Evolutionary conservation across 2,113 vertebrate genomes (phyloP), one percentile per base, ranked within the genome.

Genomic region (Hippolais icterina): DNA sequence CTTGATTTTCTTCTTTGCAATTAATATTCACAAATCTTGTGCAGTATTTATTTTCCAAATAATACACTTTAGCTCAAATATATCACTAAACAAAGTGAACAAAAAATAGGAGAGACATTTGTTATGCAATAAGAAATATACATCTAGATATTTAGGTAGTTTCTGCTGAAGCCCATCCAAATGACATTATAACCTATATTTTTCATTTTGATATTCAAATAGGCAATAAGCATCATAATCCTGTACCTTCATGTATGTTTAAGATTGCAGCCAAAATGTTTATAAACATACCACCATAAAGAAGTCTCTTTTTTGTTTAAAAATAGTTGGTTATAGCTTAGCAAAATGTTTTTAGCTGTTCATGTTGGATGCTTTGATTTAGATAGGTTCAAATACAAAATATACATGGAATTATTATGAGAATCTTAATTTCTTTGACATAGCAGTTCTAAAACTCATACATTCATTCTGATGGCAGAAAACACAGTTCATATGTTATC

Each of bases 1-100:
- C 68, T 96, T 63, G 13, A 11, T 70, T 87, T 86, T 91, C 39
- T 84, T 68, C 39, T 85, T 94, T 90, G 18, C 66, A 70, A 71
- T 96, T 96, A 94, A 87, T 96, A 97, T 92, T 97, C 87, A 96
- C 82, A 16, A 97, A 84, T 88, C 50, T 89, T 86, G 28, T 91
- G 44, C 76, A 84, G 50, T 83, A 79, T 96, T 96, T 94, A 46
- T 98, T 96, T 97, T 95, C 53, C 37, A 87, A 85, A 93, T 90
- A 93, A 87, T 79, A 87, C 28, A 65, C 63, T 97, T 96, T 66
- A 74, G 23, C 46, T 95, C 59, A 87, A 92, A 84, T 69, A 79
- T 60, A 92, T 92, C 86, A 83, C 42, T 89, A 94, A 93, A 91
- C 87, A 95, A 82, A 95, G 59, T 87, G 56, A 77, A 39, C 71